These are phyloP conservation scores for Etheostoma nigrum DNA, from an alignment of 2,797 vertebrate species.

Conservation along the genomic window DNA sequence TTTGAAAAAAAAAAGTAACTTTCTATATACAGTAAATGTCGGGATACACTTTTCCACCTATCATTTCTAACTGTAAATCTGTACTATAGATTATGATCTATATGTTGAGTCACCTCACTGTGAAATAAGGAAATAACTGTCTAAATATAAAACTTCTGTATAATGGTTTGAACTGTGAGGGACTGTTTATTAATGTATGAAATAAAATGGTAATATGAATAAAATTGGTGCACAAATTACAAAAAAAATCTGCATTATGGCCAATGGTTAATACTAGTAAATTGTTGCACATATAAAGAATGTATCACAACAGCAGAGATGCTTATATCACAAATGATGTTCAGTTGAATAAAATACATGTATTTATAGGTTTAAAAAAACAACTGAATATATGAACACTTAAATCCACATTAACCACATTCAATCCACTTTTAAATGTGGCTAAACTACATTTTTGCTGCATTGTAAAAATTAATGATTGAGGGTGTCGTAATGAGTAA, in stretches of 20 bases:
- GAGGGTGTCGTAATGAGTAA: constrained; percentile 9
- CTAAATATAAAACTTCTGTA: constrained; percentile 26
- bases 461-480: constrained; percentile 6
- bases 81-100: constrained; percentile 32
- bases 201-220: constrained; percentile 29
- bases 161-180: constrained; percentile 16
- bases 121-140: constrained; percentile 25
- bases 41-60: constrained; percentile 1
- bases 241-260: constrained; percentile 6
- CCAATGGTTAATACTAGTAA: constrained; percentile 18
- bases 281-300: constrained; percentile 6
- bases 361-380: constrained; percentile 18
- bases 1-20: not conserved
- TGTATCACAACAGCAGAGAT: constrained; percentile 30
- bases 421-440: constrained; percentile 38
- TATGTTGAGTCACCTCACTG: constrained; percentile 25
- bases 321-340: constrained; percentile 37
- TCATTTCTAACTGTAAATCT: constrained; percentile 40
- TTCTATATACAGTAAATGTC: constrained; percentile 12
- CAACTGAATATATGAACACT: constrained; percentile 21
- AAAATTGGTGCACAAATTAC: constrained; percentile 36
- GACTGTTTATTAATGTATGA: constrained; percentile 44
- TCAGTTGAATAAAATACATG: constrained; percentile 31
- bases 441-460: constrained; percentile 18
- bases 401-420: constrained; percentile 33